A percentile compares a stretch with the other conserved stretches of the same genome.
phyloP scores from a whole-genome alignment of 2,113 vertebrate species.

The Syngnathoides biaculeatus region DNA sequence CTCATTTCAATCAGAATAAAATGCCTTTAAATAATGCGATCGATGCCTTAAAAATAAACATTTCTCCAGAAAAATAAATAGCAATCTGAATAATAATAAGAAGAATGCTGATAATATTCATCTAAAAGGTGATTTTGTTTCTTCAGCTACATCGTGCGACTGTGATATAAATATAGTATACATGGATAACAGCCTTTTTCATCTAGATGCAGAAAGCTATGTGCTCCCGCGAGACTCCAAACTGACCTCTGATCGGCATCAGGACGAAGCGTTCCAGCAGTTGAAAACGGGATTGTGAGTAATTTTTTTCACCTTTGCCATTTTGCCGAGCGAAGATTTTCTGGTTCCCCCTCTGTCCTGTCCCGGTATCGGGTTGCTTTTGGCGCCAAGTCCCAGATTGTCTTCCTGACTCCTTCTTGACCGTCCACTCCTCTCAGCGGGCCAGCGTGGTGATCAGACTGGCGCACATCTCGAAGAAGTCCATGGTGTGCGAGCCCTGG shows the following conservation, averaged over 20 bases:
- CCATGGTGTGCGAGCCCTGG: conserved; percentile 96
- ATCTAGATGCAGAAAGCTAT: conserved; percentile 42
- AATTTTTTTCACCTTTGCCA: neutral
- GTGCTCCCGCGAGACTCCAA: conserved; percentile 25
- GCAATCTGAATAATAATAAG: conserved; percentile 40
- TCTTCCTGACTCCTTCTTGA: neutral
- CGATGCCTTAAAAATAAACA: conserved; percentile 37
- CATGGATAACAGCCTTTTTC: conserved; percentile 44
- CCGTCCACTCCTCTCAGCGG: conserved; percentile 72
- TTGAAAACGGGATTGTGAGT: conserved; percentile 2
- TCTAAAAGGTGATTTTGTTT: conserved; percentile 1
- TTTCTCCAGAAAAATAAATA: conserved; percentile 71
- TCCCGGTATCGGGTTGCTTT: neutral
- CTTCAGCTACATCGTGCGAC: conserved; percentile 39
- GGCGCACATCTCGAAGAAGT: conserved; percentile 99
- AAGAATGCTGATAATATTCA: neutral
- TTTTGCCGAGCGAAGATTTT: conserved; percentile 8
- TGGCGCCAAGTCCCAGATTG: neutral
- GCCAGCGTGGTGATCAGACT: conserved; percentile 94
- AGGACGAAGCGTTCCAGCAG: conserved; percentile 21
- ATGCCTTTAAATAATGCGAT: conserved; percentile 42
- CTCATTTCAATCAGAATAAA: conserved; percentile 24
- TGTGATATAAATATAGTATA: conserved; percentile 61
- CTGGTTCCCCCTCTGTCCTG: neutral
- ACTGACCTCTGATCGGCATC: conserved; percentile 41